These are phyloP conservation scores for Champsocephalus gunnari DNA, from an alignment of 2,797 vertebrate genomes.

Conservation along the genomic window DNA sequence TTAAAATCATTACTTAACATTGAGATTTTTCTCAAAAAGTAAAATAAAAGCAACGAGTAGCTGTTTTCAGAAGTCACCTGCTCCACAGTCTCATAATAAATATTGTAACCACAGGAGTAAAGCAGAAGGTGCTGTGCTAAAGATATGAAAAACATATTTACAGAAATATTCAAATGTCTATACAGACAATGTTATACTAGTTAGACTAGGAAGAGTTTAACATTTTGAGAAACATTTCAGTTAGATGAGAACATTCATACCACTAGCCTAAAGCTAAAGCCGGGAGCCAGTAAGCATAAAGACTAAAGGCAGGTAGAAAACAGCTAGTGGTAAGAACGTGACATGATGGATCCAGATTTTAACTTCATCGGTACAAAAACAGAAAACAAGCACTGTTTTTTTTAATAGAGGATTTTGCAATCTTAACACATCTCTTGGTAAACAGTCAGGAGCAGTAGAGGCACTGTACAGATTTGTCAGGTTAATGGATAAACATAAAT, in stretches of 20 bases:
- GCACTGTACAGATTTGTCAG: neutral
- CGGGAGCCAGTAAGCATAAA: neutral
- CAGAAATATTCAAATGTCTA: neutral
- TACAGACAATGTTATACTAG: neutral
- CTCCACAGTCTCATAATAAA: conserved; percentile 2
- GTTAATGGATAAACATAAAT: neutral
- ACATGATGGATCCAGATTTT: neutral
- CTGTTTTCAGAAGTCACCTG: neutral
- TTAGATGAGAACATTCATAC: neutral
- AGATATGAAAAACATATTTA: conserved; percentile 31
- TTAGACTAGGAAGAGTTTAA: neutral
- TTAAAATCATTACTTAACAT: neutral
- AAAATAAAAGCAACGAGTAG: conserved; percentile 22
- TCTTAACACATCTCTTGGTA: neutral
- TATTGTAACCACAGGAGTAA: neutral
- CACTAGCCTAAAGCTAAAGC: neutral
- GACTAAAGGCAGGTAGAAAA: neutral
- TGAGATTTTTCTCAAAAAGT: neutral
- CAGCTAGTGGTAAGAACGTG: neutral
- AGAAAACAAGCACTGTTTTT: neutral
- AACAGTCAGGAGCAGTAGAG: neutral
- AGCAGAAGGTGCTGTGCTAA: conserved; percentile 35
- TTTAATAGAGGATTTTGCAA: neutral
- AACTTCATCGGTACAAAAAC: neutral
- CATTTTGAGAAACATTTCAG: neutral